phyloP scores from a whole-genome alignment of 2,797 vertebrate species.

The Hydrophis major region DNA sequence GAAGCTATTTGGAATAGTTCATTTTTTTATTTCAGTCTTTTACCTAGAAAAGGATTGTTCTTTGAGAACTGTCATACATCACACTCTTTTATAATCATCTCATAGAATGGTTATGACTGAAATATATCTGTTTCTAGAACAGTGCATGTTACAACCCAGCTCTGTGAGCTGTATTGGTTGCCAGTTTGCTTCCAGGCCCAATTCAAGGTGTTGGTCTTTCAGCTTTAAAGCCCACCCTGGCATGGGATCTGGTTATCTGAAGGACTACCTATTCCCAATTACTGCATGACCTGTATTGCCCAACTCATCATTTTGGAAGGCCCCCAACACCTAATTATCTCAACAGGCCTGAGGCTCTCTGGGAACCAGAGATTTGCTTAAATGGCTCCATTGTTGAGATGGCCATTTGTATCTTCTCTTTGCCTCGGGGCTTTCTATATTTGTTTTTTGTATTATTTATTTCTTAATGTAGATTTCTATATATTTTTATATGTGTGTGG shows the following conservation, averaged over 20 bases:
- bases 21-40: background rate
- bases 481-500: background rate
- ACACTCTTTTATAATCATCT: background rate
- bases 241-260: background rate
- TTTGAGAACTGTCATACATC: background rate
- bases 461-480: background rate
- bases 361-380: background rate
- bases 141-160: background rate
- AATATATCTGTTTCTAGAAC: background rate
- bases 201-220: background rate
- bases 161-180: background rate
- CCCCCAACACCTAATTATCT: background rate
- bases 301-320: background rate
- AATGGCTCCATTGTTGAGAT: background rate
- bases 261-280: background rate
- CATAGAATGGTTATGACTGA: background rate
- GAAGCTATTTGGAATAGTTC: background rate
- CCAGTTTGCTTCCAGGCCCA: background rate
- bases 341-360: background rate
- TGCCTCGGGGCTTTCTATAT: background rate
- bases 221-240: background rate
- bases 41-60: background rate
- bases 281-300: no score
- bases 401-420: background rate
- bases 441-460: background rate